Evolutionary conservation across 2,113 vertebrate genomes (phyloP), one percentile per base, ranked within the genome.

Genomic region (Aspiorhynchus laticeps): DNA sequence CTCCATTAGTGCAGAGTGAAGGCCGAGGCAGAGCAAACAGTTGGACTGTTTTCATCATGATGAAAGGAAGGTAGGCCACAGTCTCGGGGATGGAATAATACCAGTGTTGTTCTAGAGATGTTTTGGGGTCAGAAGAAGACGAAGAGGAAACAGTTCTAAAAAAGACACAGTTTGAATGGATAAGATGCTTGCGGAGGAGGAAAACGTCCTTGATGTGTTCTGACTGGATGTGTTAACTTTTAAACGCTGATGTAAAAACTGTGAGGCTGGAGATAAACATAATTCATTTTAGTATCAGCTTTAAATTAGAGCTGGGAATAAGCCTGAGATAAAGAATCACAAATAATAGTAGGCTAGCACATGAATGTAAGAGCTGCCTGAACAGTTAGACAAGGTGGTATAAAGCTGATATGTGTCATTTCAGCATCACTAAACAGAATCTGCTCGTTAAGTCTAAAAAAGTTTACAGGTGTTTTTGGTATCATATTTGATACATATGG

Each of bases 1-100:
- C 86, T 85, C 61, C 88, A 85, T 85, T 86, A 81, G 38, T 31
- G 17, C 8, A 31, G 43, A 85, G 83, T 8, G 36, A 85, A 69
- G 77, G 76, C 81, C 7, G 21, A 65, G n/a, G 17, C 59, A 67
- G 59, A 69, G 51, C 43, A 77, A 87, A 87, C 88, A 79, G 4
- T 46, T 28, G 28, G 61, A 33, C 51, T 53, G 85, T 74, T 87
- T 89, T 85, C 36, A 59, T 87, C 82, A 76, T 53, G 51, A 85
- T 88, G 43, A 88, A 83, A 84, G 59, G 43, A 71, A 83, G 26
- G 5, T 63, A 43, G 61, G 51, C 28, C 53, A 76, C 46, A 48
- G 5, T 17, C 21, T 12, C 59, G 8, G 26, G 38, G 1, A 71
- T 14, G 63, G 61, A 83, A 56, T 63, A 61, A 63, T 83, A n/a